Conservation (phyloP, 2,888 invertebrate species). For the Idaea straminata region DNA sequence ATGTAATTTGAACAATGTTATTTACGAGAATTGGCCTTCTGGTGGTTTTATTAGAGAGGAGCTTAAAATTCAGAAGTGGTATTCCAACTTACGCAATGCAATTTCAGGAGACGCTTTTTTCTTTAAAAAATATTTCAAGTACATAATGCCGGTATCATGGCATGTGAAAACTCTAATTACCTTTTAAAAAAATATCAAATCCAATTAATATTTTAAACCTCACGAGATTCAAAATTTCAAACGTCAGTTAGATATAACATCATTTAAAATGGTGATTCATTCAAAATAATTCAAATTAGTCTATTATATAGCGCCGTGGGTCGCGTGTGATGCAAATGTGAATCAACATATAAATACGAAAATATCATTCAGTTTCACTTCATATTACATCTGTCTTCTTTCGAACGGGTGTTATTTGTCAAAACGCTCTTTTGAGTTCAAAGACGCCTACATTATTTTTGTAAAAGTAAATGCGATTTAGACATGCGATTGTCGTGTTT, state of each 20-base stretch:
- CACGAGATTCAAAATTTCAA: background rate
- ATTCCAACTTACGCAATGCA: too few relatives aligned
- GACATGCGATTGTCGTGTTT: conserved; percentile 16
- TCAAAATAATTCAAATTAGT: conserved; percentile 7
- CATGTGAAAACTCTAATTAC: background rate
- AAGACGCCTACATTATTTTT: conserved; percentile 32
- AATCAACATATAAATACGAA: conserved; percentile 18
- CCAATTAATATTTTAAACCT: background rate
- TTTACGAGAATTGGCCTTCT: too few relatives aligned
- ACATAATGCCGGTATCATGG: too few relatives aligned
- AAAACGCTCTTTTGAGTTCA: conserved; percentile 39
- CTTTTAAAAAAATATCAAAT: background rate
- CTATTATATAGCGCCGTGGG: conserved; percentile 1
- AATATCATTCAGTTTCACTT: conserved; percentile 27
- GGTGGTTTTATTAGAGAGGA: too few relatives aligned
- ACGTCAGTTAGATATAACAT: background rate
- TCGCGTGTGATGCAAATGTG: conserved; percentile 2
- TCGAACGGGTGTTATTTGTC: conserved; percentile 45
- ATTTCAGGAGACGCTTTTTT: too few relatives aligned
- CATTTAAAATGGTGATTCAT: conserved; percentile 6
- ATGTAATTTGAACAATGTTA: too few relatives aligned
- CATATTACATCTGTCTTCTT: conserved; percentile 48
- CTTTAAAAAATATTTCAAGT: too few relatives aligned
- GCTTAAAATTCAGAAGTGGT: too few relatives aligned
- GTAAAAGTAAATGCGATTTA: conserved; percentile 13